Conservation (phyloP, 2,888 invertebrate species). For the Clanis bilineata region DNA sequence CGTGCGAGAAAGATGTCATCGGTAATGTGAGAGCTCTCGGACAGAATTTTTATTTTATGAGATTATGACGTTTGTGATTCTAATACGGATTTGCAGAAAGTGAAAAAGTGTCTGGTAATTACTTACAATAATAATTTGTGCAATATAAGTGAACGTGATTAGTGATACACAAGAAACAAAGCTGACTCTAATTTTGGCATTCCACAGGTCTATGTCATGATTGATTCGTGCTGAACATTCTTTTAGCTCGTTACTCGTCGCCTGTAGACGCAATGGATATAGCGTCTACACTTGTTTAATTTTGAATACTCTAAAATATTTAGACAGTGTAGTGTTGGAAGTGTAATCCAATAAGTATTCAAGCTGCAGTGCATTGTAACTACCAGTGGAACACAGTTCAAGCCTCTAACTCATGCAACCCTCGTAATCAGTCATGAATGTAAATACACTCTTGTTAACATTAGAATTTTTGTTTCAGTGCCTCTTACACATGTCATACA, state of each 20-base stretch:
- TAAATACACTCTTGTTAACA: background rate
- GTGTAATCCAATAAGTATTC: slow-evolving; percentile 5
- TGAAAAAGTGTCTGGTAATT: slow-evolving; percentile 64
- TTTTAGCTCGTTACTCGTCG: slow-evolving; percentile 33
- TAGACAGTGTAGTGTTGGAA: background rate
- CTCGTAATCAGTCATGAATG: background rate
- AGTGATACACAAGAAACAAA: slow-evolving; percentile 48
- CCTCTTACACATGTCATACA: background rate
- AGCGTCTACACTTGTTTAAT: background rate
- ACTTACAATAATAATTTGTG: slow-evolving; percentile 11
- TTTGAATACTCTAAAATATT: background rate
- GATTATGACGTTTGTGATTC: slow-evolving; percentile 69
- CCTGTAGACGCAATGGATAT: background rate
- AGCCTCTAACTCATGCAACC: background rate
- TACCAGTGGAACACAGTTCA: background rate
- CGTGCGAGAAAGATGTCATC: slow-evolving; percentile 74
- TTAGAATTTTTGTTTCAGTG: slow-evolving; percentile 9
- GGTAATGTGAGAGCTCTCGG: slow-evolving; percentile 79
- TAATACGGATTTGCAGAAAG: slow-evolving; percentile 55
- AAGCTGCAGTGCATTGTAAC: background rate
- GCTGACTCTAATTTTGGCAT: slow-evolving; percentile 78
- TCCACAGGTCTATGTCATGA: slow-evolving; percentile 72
- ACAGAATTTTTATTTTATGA: slow-evolving; percentile 70
- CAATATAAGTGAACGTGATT: slow-evolving; percentile 22
- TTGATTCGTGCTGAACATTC: slow-evolving; percentile 58